Conservation (phyloP, 2,888 invertebrate genomes). For the Cosmia pyralina region DNA sequence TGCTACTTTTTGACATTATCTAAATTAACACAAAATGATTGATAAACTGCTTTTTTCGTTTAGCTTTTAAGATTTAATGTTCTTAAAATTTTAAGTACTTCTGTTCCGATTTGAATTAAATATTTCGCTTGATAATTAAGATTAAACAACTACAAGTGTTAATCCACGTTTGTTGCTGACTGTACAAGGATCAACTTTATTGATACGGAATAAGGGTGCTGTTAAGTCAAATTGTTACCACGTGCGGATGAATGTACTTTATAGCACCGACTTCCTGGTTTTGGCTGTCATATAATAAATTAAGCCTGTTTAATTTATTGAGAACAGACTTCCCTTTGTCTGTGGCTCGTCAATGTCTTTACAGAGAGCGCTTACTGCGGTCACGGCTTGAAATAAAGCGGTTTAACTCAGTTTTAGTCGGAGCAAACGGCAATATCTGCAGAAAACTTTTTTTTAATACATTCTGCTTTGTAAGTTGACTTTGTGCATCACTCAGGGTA, state of each 20-base stretch:
- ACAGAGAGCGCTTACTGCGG: conserved; percentile 5
- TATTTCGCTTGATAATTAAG: no score
- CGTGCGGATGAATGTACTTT: background rate
- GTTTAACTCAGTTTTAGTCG: background rate
- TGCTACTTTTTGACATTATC: no score
- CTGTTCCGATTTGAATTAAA: no score
- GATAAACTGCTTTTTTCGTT: no score
- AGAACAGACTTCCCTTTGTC: conserved; percentile 18
- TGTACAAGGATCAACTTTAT: background rate
- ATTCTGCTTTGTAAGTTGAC: background rate
- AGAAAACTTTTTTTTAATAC: background rate
- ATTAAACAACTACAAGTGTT: no score
- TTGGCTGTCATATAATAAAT: conserved; percentile 15
- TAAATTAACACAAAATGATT: no score
- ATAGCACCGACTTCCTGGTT: background rate
- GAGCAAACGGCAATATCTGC: background rate
- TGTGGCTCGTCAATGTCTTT: conserved; percentile 30
- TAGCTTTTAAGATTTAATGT: no score
- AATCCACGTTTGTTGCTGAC: no score
- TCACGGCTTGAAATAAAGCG: conserved; percentile 1
- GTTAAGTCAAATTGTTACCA: background rate
- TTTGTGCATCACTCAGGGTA: background rate
- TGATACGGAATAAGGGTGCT: background rate
- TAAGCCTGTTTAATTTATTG: conserved; percentile 18
- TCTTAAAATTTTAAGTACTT: no score